Evolutionary conservation across 2,113 vertebrate genomes (phyloP).

Genomic region (Spea multiplicata): DNA sequence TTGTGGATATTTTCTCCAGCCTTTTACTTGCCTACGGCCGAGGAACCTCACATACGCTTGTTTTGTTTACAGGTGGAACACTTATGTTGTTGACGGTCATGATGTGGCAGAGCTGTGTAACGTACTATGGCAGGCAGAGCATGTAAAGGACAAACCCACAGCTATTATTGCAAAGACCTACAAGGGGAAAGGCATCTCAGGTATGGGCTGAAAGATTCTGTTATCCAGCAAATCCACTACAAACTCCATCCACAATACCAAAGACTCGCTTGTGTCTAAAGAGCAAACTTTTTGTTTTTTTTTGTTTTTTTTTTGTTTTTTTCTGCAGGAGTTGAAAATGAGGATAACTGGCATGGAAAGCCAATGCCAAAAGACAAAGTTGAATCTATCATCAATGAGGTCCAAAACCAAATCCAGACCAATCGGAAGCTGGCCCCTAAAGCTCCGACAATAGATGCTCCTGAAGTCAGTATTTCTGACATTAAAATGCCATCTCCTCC

Average conservation of each 20-base stretch:
- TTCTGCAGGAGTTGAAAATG: slow-evolving; percentile 73
- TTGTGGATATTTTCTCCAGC: too few species aligned
- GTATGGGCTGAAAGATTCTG: slow-evolving; percentile 55
- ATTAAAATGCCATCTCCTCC: slow-evolving; percentile 67
- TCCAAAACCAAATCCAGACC: slow-evolving; percentile 72
- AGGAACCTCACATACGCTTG: not conserved
- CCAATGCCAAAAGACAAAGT: slow-evolving; percentile 75
- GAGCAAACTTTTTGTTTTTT: not conserved
- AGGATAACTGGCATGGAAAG: slow-evolving; percentile 82
- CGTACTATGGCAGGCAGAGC: slow-evolving; percentile 75
- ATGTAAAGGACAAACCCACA: slow-evolving; percentile 75
- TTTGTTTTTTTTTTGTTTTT: slow-evolving; percentile 4
- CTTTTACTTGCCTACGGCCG: too few species aligned
- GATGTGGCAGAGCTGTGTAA: slow-evolving; percentile 77
- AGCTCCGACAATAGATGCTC: slow-evolving; percentile 66
- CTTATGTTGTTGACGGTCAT: slow-evolving; percentile 79
- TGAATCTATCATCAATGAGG: slow-evolving; percentile 66
- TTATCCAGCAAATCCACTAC: too few species aligned
- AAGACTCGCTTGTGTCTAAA: too few species aligned
- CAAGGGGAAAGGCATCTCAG: slow-evolving; percentile 79
- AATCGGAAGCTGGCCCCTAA: slow-evolving; percentile 62
- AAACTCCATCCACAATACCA: too few species aligned
- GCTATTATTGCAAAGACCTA: slow-evolving; percentile 83
- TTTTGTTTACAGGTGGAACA: slow-evolving; percentile 73
- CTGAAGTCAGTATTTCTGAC: slow-evolving; percentile 54